Conservation (phyloP, 2,797 vertebrate genomes). For the Malurus splendens region DNA sequence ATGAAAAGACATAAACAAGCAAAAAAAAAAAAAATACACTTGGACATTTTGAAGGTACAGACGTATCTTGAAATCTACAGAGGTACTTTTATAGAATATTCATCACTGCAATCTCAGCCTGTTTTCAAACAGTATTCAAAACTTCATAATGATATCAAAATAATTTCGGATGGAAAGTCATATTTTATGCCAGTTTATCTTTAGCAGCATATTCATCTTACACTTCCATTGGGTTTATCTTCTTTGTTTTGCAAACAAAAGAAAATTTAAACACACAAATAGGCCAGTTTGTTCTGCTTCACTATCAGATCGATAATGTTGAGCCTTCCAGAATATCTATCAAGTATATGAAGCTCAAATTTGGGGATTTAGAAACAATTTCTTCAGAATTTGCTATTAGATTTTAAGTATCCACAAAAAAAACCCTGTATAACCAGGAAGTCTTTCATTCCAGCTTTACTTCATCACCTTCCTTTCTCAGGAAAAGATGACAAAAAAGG, state of each 20-base stretch:
- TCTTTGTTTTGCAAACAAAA: background rate
- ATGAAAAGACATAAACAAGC: background rate
- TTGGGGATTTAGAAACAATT: background rate
- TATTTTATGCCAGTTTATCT: background rate
- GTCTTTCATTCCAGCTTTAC: background rate
- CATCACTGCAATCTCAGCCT: background rate
- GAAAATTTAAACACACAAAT: background rate
- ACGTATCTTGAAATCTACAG: background rate
- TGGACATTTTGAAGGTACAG: background rate
- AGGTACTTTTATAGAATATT: background rate
- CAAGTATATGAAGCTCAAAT: background rate
- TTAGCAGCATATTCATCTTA: background rate
- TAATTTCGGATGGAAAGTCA: background rate
- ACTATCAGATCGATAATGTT: background rate
- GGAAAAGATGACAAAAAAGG: background rate
- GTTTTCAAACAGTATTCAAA: background rate
- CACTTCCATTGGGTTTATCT: background rate
- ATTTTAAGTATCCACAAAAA: background rate
- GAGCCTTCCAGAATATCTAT: background rate
- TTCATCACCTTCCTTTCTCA: background rate
- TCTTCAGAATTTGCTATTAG: background rate
- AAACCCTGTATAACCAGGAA: background rate
- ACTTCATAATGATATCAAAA: background rate
- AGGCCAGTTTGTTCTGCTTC: background rate
- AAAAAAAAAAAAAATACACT: background rate